Conservation (phyloP, 1,140 invertebrate species). For the Lepeophtheirus salmonis region DNA sequence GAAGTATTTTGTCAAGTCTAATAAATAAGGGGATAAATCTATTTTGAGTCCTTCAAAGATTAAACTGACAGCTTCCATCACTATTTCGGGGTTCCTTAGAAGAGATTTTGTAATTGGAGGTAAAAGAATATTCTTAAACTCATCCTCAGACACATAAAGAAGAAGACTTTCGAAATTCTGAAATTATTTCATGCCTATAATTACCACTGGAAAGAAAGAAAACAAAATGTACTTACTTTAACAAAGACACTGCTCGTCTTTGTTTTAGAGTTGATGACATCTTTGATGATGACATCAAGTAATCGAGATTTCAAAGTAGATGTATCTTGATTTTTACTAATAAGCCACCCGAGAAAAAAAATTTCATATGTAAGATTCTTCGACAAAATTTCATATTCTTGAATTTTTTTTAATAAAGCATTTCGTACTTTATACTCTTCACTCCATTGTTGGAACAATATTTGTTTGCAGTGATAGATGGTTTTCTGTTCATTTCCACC, state of each 20-base stretch:
- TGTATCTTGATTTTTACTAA: not conserved
- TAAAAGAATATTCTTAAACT: conserved; percentile 52
- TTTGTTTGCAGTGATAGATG: not conserved
- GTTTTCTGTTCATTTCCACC: not conserved
- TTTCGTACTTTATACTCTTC: not conserved
- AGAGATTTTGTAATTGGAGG: conserved; percentile 76
- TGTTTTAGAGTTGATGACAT: not conserved
- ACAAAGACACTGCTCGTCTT: not conserved
- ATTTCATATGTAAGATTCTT: not conserved
- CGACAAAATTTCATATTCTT: not conserved
- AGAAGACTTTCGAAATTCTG: not conserved
- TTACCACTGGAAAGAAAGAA: too few relatives aligned
- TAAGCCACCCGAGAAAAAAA: not conserved
- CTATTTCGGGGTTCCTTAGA: conserved; percentile 79
- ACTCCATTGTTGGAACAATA: not conserved
- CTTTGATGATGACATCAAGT: not conserved
- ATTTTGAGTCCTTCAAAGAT: conserved; percentile 48
- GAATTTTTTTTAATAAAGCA: not conserved
- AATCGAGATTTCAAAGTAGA: not conserved
- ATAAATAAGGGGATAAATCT: conserved; percentile 55
- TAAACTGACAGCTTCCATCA: conserved; percentile 53
- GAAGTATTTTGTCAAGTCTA: conserved; percentile 60
- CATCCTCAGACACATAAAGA: conserved; percentile 28
- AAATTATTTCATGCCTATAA: too few relatives aligned
- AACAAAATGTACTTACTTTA: not conserved